Conservation (phyloP, 2,113 vertebrate species). For the Poeciliopsis occidentalis region DNA sequence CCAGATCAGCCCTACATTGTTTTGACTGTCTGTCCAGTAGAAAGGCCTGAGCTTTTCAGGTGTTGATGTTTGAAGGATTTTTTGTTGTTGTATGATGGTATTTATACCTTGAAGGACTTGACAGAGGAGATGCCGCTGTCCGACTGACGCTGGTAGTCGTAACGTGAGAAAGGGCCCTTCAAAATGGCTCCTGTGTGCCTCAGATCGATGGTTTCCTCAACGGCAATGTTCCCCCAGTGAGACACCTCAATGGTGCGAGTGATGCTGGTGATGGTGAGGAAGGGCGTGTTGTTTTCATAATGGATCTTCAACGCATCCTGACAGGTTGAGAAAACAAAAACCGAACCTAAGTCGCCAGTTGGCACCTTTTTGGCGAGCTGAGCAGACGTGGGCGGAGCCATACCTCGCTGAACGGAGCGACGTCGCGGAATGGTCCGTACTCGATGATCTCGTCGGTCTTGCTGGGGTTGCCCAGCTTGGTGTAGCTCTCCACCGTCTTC, state of each 20-base stretch:
- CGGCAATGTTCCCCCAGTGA: constrained; percentile 98
- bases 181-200: constrained; percentile 94
- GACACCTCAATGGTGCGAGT: constrained; percentile 94
- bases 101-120: constrained; percentile 92
- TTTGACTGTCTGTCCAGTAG: too few relatives aligned
- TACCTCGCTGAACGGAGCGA: constrained; percentile 91
- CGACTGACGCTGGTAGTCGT: constrained; percentile 97
- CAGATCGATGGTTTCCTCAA: constrained; percentile 94
- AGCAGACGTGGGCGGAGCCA: background rate
- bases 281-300: constrained; percentile 97
- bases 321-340: constrained; percentile 3
- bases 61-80: too few relatives aligned
- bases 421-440: constrained; percentile 92
- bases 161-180: constrained; percentile 97
- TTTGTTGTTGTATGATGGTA: background rate
- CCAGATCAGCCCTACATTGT: too few relatives aligned
- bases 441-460: constrained; percentile 91
- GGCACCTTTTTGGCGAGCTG: background rate
- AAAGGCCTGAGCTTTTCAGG: too few relatives aligned
- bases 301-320: constrained; percentile 94
- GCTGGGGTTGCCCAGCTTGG: constrained; percentile 92
- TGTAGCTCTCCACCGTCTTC: constrained; percentile 93
- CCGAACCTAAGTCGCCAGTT: constrained; percentile 2
- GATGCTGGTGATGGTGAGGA: constrained; percentile 95
- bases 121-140: constrained; percentile 98